Base-by-base conservation (phyloP, 2,888 invertebrate species). In the Sesamia inferens region DNA sequence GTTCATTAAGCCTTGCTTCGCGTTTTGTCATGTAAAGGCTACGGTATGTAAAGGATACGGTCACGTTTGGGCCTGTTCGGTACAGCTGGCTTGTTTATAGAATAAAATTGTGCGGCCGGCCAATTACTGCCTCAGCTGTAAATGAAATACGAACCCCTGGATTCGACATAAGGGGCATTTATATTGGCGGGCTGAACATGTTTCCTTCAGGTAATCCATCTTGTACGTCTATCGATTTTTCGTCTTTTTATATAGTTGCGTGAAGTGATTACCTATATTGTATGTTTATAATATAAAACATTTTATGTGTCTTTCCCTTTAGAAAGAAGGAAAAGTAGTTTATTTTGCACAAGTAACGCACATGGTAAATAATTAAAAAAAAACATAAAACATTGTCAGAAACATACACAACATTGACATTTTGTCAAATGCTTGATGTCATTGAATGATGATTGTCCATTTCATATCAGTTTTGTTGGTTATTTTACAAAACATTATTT, bases 101-200 rank as follows among this genome's bases (percentile, higher is more conserved):
- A 82, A 82, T 77, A 85, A 89, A 88, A 89, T 81, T 85, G 83
- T 88, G 85, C 78, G 82, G 82, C 68, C 72, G 55, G 73, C 86
- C 87, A 91, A 91, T 92, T 90, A 91, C 88, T 85, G 85, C 82
- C 86, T 88, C 85, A 86, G 87, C 85, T 83, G 81, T 86, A 86
- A 82, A 85, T 67, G 72, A 76, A 84, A 82, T 74, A 70, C 71
- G 77, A 68, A 74, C 66, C 74, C 42, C 44, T 64, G 74, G 68
- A 76, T 74, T 57, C 64, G 72, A 82, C 71, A 78, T 51, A 68
- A 58, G 14, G 14, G 63, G 11, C 16, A 48, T 76, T 70, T 71
- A 54, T 74, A 70, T 71, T 63, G 31, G 54, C 54, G 63, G 71
- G 66, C 71, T 62, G 10, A 72, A 54, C 39, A 62, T 59, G 55